phyloP scores from a whole-genome alignment of 92 coral and sea anemone genomes.

The Epizoanthus fatuus region DNA sequence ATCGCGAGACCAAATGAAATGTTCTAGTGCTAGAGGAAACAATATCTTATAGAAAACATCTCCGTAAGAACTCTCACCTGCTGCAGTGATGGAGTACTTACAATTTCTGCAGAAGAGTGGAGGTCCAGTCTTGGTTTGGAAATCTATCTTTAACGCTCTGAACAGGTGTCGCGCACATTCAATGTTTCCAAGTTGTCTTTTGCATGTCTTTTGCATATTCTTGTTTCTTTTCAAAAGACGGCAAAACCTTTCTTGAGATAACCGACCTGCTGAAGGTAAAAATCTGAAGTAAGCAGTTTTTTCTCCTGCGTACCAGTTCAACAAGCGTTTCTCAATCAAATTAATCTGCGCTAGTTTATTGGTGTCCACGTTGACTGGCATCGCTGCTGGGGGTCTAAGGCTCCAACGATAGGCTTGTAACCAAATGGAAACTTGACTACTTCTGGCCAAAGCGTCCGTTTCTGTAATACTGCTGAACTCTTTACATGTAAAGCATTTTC shows the following conservation, averaged over 20 bases:
- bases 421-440: constrained; percentile 32
- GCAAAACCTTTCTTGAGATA: background rate
- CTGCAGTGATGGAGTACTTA: background rate
- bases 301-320: constrained; percentile 36
- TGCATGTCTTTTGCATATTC: background rate
- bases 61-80: constrained; percentile 5
- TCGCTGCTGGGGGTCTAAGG: background rate
- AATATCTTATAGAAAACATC: constrained; percentile 27
- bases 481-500: constrained; percentile 13
- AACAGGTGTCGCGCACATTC: constrained; percentile 19
- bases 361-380: background rate
- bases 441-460: constrained; percentile 27
- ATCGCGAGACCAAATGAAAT: constrained; percentile 40
- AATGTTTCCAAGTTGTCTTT: constrained; percentile 17
- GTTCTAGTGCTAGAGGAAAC: constrained; percentile 26
- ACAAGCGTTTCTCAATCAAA: constrained; percentile 2
- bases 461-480: constrained; percentile 30
- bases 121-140: constrained; percentile 5
- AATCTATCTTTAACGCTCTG: background rate
- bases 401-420: constrained; percentile 43
- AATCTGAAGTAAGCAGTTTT: constrained; percentile 1
- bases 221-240: background rate
- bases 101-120: constrained; percentile 30
- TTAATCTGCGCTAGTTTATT: background rate
- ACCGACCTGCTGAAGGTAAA: background rate